Evolutionary conservation across 1,140 invertebrate species (phyloP), one percentile per base, ranked within the genome.

Genomic region (Helicoverpa armigera): DNA sequence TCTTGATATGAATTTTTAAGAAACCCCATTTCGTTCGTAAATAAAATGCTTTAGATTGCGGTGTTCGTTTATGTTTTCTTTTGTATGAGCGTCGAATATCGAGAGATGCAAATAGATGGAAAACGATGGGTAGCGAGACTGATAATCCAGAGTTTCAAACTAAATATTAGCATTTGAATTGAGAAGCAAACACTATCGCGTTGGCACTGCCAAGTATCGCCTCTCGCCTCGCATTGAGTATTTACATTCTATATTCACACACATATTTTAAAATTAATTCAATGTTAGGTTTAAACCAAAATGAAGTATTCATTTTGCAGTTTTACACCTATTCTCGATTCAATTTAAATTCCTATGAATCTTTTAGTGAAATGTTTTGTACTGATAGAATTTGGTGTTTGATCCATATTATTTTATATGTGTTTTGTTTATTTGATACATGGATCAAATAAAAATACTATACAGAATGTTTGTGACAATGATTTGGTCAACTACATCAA

Each of bases 151-250:
- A 78, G 75, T 70, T 81, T 83, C 70, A 74, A 70, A 60, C 81
- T 85, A 82, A 84, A 84, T 84, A 86, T 86, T 87, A 83, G 83
- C 79, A 82, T 84, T 82, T 77, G 80, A 84, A 84, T 85, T 83
- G 81, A 83, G 81, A 80, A 82, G 80, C 84, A 87, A 87, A 87
- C 60, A 87, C 75, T 72, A 83, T 84, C 80, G 84, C 80, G 81
- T 82, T 70, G 83, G 82, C 63, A 13, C 74, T 35, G 80, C 75
- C 81, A 84, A 86, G 83, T 81, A 82, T 75, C 78, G 53, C 53
- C 79, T 79, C 60, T 75, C 67, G 74, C 70, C 60, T 82, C 79
- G 48, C 84, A 82, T 82, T 81, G 79, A 81, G 79, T 87, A 83
- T 85, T 86, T 85, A 80, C 82, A 74, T 82, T 85, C 77, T 72